Percentiles rank a stretch among this genome's conserved stretches.
These are phyloP conservation scores for Clytia hemisphaerica DNA, from an alignment of 30 jellyfish, hydroid and myxozoan genomes.

Conservation along the genomic window DNA sequence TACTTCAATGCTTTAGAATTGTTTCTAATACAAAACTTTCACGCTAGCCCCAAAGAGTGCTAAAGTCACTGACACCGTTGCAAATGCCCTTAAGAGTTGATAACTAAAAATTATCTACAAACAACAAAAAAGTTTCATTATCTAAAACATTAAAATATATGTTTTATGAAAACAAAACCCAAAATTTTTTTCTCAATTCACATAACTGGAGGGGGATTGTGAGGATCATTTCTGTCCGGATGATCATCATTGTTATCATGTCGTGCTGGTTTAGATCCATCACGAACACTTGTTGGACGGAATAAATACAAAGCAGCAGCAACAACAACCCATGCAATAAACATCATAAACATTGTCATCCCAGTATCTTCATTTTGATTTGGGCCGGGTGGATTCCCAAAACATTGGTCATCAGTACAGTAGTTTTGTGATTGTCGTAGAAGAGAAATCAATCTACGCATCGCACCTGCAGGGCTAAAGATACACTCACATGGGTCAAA, in stretches of 20 bases:
- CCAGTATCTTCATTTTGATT: constrained; percentile 55
- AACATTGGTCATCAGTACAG: constrained; percentile 91
- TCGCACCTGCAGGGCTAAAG: constrained; percentile 94
- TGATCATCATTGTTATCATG: constrained; percentile 3
- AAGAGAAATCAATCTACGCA: constrained; percentile 86
- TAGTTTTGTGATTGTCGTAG: constrained; percentile 85
- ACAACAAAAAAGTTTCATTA: too few relatives aligned
- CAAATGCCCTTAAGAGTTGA: too few relatives aligned
- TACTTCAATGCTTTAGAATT: too few relatives aligned
- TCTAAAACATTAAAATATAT: too few relatives aligned
- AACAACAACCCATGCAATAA: constrained; percentile 85
- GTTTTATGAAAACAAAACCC: too few relatives aligned
- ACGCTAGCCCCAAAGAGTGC: too few relatives aligned
- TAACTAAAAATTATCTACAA: too few relatives aligned
- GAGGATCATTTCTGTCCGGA: background rate
- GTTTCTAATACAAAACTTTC: too few relatives aligned
- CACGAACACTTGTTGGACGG: constrained; percentile 35
- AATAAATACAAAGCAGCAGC: constrained; percentile 58
- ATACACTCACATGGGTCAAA: constrained; percentile 98
- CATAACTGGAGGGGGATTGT: constrained; percentile 28
- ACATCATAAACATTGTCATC: constrained; percentile 50
- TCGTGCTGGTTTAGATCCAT: background rate
- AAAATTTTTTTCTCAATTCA: background rate
- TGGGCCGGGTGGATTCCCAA: constrained; percentile 66
- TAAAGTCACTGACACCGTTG: too few relatives aligned